Base-by-base conservation (phyloP, 2,888 invertebrate genomes). In the Litoditis marina region DNA sequence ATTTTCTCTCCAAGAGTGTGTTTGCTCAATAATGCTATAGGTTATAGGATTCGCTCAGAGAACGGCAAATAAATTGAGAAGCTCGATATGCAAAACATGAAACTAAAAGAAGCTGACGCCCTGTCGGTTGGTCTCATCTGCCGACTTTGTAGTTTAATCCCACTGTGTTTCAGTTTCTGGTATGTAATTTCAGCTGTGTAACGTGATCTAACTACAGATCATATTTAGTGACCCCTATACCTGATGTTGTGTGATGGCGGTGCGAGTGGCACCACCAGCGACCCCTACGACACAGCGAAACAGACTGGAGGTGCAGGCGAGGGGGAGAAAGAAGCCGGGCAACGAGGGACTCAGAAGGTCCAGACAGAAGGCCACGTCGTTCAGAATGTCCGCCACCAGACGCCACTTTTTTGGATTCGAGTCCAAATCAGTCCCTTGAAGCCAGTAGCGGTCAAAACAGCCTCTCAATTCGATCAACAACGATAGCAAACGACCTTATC, bases 371-470 rank as follows among this genome's bases (percentile, higher is more conserved):
- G 95, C 92, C 42, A 88, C 82, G 85, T 96, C 94, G 84, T 96
- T 95, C 11, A 94, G 84, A 59, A 91, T 87, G 84, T 96, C 96
- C 13, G 96, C 96, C 84, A 92, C 90, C 34, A 95, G 85, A 55
- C 95, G 88, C 95, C 95, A 96, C 83, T 91, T 90, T 84, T 96
- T 96, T 78, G 93, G 92, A 81, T 94, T 91, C 34, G 90, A 88
- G 85, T 68, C 69, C 36, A 69, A 32, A 44, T 66, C 60, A 3
- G 57, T 61, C 13, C 68, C 66, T 66, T 31, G 11, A 49, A 50
- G 16, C n/a, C n/a, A n/a, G n/a, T n/a, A n/a, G n/a, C n/a, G n/a
- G 11, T 16, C 7, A 6, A 16, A 22, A 7, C n/a, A 47, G 27
- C 16, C 36, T 30, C 2, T 46, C 11, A 13, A n/a, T 47, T 22